These are phyloP conservation scores for Cephalopholis sonnerati DNA, from an alignment of 2,113 vertebrate genomes.

Conservation along the genomic window DNA sequence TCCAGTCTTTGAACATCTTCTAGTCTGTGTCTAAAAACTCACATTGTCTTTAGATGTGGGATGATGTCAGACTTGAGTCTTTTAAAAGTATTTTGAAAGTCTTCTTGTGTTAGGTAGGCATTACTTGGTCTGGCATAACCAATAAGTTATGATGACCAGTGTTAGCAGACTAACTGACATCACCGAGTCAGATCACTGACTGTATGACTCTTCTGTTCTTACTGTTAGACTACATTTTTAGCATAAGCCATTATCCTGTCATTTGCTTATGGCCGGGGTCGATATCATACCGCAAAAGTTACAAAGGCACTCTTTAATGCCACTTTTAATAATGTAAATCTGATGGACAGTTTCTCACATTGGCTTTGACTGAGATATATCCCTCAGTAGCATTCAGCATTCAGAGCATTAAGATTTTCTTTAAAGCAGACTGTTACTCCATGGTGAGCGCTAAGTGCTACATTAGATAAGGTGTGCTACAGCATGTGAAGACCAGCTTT, in stretches of 20 bases:
- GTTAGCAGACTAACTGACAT: not conserved
- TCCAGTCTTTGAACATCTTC: too few species aligned
- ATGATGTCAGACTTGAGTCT: not conserved
- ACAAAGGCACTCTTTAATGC: not conserved
- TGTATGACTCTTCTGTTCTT: not conserved
- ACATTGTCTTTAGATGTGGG: too few species aligned
- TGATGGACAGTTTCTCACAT: not conserved
- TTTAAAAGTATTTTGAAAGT: too few species aligned
- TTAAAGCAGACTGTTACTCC: not conserved
- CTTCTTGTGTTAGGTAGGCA: too few species aligned
- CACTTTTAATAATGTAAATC: not conserved
- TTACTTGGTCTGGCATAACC: not conserved
- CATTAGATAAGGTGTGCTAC: not conserved
- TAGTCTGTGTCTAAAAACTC: too few species aligned
- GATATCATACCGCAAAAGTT: not conserved
- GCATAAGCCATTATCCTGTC: not conserved
- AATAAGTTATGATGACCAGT: not conserved
- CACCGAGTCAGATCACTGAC: not conserved
- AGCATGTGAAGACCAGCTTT: slow-evolving; percentile 2
- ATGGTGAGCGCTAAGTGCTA: not conserved
- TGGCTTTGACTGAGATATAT: not conserved
- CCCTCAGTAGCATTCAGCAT: not conserved
- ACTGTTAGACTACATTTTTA: not conserved
- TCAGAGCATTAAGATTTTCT: not conserved
- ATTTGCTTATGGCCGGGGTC: not conserved